Evolutionary conservation across 1,140 invertebrate species (phyloP).

Genomic region (Drosophila neocordata): DNA sequence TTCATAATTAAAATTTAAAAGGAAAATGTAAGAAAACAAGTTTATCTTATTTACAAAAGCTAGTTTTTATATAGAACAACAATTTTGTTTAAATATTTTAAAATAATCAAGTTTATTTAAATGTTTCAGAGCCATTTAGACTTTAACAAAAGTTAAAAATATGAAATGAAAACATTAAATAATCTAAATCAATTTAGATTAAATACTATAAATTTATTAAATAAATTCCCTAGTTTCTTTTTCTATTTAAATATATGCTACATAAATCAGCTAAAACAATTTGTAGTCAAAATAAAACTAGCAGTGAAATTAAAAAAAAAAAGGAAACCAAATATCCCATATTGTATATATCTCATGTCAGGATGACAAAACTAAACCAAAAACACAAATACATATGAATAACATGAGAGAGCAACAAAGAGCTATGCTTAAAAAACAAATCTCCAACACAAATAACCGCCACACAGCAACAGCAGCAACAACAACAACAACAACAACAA

Average conservation of each 20-base stretch:
- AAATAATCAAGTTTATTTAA: too few relatives aligned
- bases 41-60: too few relatives aligned
- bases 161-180: not conserved
- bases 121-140: too few relatives aligned
- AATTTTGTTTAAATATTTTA: too few relatives aligned
- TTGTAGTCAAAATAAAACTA: slow-evolving; percentile 38
- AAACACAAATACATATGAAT: slow-evolving; percentile 71
- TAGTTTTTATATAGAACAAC: too few relatives aligned
- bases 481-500: slow-evolving; percentile 71
- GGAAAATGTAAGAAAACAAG: too few relatives aligned
- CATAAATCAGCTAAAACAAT: slow-evolving; percentile 54
- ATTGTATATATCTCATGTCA: slow-evolving; percentile 52
- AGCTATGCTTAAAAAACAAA: slow-evolving; percentile 63
- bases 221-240: slow-evolving; percentile 10
- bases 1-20: too few relatives aligned
- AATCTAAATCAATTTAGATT: slow-evolving; percentile 18
- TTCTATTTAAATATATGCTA: slow-evolving; percentile 3
- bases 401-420: slow-evolving; percentile 52
- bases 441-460: slow-evolving; percentile 75
- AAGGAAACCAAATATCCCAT: slow-evolving; percentile 36
- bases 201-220: slow-evolving; percentile 24
- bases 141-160: too few relatives aligned
- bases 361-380: slow-evolving; percentile 76
- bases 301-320: slow-evolving; percentile 18
- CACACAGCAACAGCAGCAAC: slow-evolving; percentile 57